Evolutionary conservation across 2,113 vertebrate genomes (phyloP).

Genomic region (Chloroceryle aenea): DNA sequence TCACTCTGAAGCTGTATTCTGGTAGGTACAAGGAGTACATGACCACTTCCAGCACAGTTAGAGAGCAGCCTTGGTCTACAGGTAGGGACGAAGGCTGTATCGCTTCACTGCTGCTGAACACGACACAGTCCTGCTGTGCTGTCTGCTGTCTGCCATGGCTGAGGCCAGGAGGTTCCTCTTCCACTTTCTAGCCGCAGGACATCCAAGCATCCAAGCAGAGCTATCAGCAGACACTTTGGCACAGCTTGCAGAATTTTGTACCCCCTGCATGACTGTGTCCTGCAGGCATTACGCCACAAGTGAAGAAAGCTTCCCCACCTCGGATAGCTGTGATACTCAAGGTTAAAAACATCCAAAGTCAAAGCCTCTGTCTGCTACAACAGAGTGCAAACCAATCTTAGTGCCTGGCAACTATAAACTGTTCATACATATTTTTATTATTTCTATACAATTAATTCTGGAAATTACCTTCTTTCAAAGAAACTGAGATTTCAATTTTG

Average conservation of each 20-base stretch:
- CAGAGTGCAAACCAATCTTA: not conserved
- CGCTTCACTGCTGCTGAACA: not conserved
- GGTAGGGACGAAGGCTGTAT: not conserved
- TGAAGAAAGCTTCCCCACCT: not conserved
- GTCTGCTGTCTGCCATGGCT: not conserved
- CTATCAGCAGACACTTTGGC: not conserved
- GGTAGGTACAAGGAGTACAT: not conserved
- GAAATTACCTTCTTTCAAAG: not conserved
- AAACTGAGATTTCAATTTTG: not conserved
- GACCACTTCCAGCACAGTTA: not conserved
- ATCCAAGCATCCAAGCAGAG: not conserved
- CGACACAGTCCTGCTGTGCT: not conserved
- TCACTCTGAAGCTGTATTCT: not conserved
- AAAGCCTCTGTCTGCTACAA: not conserved
- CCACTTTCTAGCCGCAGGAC: not conserved
- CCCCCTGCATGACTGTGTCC: not conserved
- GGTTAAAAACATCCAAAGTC: not conserved
- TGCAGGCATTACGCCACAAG: not conserved
- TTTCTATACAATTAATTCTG: not conserved
- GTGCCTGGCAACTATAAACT: not conserved
- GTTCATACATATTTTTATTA: not conserved
- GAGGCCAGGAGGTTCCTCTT: not conserved
- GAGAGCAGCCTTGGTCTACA: not conserved
- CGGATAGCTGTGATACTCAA: not conserved
- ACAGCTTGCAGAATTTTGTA: not conserved